Conservation (phyloP, 2,888 invertebrate species). For the Bhutanitis thaidina region DNA sequence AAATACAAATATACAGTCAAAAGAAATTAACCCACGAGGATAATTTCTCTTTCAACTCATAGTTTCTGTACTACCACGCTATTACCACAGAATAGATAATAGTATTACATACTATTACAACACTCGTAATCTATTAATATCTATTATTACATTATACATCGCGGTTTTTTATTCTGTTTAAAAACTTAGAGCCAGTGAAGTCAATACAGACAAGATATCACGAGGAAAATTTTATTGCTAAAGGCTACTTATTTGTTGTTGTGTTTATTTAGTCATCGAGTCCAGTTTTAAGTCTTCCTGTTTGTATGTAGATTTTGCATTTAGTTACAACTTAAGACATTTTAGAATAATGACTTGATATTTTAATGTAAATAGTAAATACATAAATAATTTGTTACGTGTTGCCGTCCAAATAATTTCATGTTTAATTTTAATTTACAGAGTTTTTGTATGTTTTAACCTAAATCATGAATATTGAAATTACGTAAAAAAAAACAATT, state of each 20-base stretch:
- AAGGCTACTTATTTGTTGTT: conserved; percentile 2
- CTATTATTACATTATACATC: neutral
- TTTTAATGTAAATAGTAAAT: conserved; percentile 45
- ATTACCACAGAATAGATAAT: neutral
- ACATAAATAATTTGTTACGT: conserved; percentile 29
- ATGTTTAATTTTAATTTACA: conserved; percentile 16
- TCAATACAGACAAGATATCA: neutral
- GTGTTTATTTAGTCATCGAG: conserved; percentile 45
- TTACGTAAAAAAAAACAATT: neutral
- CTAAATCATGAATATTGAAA: neutral
- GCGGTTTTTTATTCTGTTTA: neutral
- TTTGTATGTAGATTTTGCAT: conserved; percentile 65
- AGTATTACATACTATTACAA: conserved; percentile 17
- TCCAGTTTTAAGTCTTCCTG: conserved; percentile 63
- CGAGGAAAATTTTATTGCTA: neutral
- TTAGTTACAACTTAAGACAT: conserved; percentile 63
- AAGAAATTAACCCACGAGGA: no score
- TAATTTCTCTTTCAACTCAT: conserved; percentile 23
- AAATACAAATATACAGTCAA: neutral
- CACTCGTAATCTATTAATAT: neutral
- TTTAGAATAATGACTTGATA: conserved; percentile 44
- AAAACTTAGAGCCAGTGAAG: neutral
- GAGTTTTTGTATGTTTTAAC: conserved; percentile 4
- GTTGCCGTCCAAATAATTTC: conserved; percentile 63
- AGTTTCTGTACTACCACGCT: conserved; percentile 33